These are phyloP conservation scores for Odontocolon sp. DNA, from an alignment of 2,888 invertebrate species.

Conservation along the genomic window DNA sequence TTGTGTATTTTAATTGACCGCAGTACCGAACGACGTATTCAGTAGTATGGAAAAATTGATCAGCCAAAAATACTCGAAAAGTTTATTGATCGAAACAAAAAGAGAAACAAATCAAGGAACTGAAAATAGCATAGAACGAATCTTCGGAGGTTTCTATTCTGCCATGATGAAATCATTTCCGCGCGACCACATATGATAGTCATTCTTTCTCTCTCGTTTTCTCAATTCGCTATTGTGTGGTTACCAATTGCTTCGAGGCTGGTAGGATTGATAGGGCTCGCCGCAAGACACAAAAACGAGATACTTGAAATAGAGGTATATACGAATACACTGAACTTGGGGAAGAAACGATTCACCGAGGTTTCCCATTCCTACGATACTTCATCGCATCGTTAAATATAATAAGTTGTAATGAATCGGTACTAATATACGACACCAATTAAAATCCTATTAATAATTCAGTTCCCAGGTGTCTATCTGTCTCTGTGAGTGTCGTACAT, in stretches of 20 bases:
- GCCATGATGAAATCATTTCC: not conserved
- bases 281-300: too few relatives aligned
- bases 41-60: too few relatives aligned
- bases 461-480: not conserved
- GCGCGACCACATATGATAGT: not conserved
- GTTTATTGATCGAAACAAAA: too few relatives aligned
- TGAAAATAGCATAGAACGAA: not conserved
- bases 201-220: not conserved
- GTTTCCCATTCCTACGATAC: not conserved
- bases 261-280: not conserved
- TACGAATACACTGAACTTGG: too few relatives aligned
- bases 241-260: constrained; percentile 4
- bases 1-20: not conserved
- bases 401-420: not conserved
- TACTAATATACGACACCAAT: not conserved
- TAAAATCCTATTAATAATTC: not conserved
- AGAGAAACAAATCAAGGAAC: too few relatives aligned
- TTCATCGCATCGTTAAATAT: not conserved
- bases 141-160: not conserved
- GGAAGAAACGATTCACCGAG: too few relatives aligned
- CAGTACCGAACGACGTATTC: not conserved
- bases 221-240: constrained; percentile 4
- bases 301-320: too few relatives aligned
- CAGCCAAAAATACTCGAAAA: too few relatives aligned
- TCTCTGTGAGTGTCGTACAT: not conserved